Evolutionary conservation across 2,888 invertebrate species (phyloP).

Genomic region (Andrena chrysosceles): DNA sequence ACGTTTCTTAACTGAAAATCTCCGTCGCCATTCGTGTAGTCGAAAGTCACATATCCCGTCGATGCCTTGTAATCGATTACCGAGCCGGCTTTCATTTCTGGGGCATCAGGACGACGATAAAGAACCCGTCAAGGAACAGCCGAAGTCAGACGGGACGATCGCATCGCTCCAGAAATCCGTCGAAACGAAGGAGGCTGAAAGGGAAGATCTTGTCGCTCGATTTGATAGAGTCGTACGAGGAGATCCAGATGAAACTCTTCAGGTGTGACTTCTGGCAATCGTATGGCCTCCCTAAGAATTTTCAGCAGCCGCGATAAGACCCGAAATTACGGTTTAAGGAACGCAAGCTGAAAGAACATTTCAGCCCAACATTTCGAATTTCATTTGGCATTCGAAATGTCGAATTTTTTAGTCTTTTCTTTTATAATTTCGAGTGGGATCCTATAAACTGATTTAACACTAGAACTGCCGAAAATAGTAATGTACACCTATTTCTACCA

Average conservation of each 20-base stretch:
- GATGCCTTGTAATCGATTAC: slow-evolving; percentile 35
- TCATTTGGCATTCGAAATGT: too few species aligned
- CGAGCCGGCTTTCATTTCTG: slow-evolving; percentile 59
- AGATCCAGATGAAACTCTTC: slow-evolving; percentile 69
- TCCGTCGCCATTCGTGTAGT: slow-evolving; percentile 54
- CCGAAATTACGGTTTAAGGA: not conserved
- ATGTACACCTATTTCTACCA: too few species aligned
- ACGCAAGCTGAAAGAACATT: not conserved
- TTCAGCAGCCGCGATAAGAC: not conserved
- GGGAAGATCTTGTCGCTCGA: slow-evolving; percentile 80
- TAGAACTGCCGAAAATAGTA: too few species aligned
- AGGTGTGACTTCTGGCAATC: slow-evolving; percentile 68
- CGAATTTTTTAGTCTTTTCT: too few species aligned
- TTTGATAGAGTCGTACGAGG: slow-evolving; percentile 79
- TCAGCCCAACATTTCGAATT: too few species aligned
- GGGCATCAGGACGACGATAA: slow-evolving; percentile 66
- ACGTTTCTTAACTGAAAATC: slow-evolving; percentile 1
- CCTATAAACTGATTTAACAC: too few species aligned
- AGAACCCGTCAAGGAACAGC: slow-evolving; percentile 43
- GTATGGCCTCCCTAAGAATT: not conserved
- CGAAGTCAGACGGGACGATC: slow-evolving; percentile 30
- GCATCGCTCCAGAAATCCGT: slow-evolving; percentile 59
- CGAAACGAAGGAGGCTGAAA: slow-evolving; percentile 75
- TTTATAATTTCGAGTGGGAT: too few species aligned
- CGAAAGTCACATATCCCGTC: slow-evolving; percentile 23